Percentiles rank a stretch among this genome's conserved stretches.
phyloP scores from a whole-genome alignment of 1,140 invertebrate species.

The Colletes gigas region DNA sequence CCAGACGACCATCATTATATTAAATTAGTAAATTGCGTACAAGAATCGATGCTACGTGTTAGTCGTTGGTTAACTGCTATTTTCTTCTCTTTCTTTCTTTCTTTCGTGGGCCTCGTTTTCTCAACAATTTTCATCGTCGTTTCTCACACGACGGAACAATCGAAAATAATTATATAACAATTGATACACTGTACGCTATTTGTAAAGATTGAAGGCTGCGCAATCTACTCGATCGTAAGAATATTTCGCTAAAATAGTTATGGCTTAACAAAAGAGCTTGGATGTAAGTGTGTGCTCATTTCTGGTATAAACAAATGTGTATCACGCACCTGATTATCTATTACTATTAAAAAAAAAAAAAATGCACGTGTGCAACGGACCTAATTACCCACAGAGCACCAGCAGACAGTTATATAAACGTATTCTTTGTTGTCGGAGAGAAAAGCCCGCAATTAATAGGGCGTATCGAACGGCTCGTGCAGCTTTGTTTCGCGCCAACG shows the following conservation, averaged over 20 bases:
- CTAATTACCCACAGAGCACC: too few species aligned
- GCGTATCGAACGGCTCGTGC: too few species aligned
- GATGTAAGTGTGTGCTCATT: too few species aligned
- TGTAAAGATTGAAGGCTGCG: background rate
- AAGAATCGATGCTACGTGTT: background rate
- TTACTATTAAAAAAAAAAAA: too few species aligned
- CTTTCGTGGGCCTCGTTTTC: background rate
- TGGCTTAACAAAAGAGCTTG: too few species aligned
- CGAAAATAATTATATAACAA: background rate
- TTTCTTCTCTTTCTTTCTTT: background rate
- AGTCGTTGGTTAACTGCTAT: background rate
- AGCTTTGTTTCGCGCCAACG: too few species aligned
- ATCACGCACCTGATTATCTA: too few species aligned
- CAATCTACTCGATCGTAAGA: background rate
- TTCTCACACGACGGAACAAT: constrained; percentile 1
- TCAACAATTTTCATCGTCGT: background rate
- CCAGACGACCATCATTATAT: constrained; percentile 20
- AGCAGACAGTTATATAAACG: too few species aligned
- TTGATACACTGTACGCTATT: background rate
- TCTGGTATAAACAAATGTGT: too few species aligned
- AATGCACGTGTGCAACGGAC: too few species aligned
- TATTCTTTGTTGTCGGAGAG: too few species aligned
- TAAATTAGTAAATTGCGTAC: constrained; percentile 27
- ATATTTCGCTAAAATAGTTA: background rate
- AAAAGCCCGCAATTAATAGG: too few species aligned